Evolutionary conservation across 2,113 vertebrate species (phyloP), one percentile per base, ranked within the genome.

Genomic region (Myrmecophaga tridactyla): DNA sequence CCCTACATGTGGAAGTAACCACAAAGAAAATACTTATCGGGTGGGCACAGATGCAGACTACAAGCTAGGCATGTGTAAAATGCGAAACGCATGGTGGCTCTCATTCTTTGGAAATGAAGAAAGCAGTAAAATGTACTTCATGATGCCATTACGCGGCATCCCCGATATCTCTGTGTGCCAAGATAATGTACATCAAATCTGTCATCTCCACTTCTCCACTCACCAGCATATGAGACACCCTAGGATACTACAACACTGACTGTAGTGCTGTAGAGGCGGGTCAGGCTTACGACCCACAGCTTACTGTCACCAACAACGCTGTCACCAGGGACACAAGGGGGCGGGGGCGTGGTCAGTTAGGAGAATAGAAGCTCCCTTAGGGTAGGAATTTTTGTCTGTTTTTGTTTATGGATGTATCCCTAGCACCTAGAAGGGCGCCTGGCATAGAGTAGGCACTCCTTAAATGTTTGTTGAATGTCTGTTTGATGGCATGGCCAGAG

Each of bases 31-130:
- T 94, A 7, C 65, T 56, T 39, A 63, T 29, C 21, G 6, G 21
- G 4, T 21, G 23, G 46, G 29, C 27, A 4, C 12, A n/a, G n/a
- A n/a, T 15, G 10, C 7, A 4, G 39, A 69, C 69, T 58, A 15
- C 34, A 41, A 4, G 67, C 12, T 36, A 14, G 51, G 8, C 51
- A 34, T 27, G 5, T 43, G 23, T 78, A n/a, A 41, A 60, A 81
- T 56, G 9, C 48, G 14, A 6, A 75, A 51, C 5, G 3, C 0
- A 0, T 4, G 7, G 65, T 10, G 25, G 63, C 18, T 27, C 86
- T 56, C 53, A 18, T 12, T 9, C 60, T 65, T 89, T 93, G 46
- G 86, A 46, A 9, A 46, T 51, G 46, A 77, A 77, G 75, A 51
- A 51, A 77, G 75, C 29, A 34, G 46, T 51, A 51, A 77, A 34